Evolutionary conservation across 1,140 invertebrate species (phyloP), one percentile per base, ranked within the genome.

Genomic region (Coptotermes formosanus): DNA sequence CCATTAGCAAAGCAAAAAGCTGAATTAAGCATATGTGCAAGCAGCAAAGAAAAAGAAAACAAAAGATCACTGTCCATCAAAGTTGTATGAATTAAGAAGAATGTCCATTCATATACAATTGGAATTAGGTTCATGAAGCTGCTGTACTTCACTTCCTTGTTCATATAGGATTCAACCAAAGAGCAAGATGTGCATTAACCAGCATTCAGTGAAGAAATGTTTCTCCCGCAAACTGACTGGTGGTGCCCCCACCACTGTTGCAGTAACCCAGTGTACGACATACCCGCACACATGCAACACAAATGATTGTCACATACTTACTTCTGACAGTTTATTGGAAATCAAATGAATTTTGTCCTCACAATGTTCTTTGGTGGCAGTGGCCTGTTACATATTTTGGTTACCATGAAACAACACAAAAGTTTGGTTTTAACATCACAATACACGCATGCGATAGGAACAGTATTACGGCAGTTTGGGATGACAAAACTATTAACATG

Each of bases 301-400:
- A 16, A 25, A 44, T 52, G 21, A 38, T n/a, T 8, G 14, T 55
- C 83, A 55, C 85, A 75, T 90, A 94, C 93, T 94, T 94, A 94
- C 93, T 92, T 93, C 93, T 90, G 91, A 92, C 89, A 94, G 91
- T 91, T 94, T 94, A 92, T 94, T 92, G 90, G 92, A 92, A 90
- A 94, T 92, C 91, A 91, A 90, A 91, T 93, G 92, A 89, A 94
- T 94, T 93, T 94, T 93, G 92, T 94, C 93, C 91, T 94, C 93
- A 90, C 93, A 93, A 91, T 93, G 92, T 88, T 94, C 93, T 90
- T 93, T 92, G 88, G 93, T 92, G 91, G 93, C 93, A 90, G 93
- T 93, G 89, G 93, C 93, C 93, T 94, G 90, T 89, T 87, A 86
- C 38, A 83, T 82, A 83, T 86, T 82, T 82, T 82, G 43, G 44